Percentiles rank a stretch among this genome's conserved stretches.
These are phyloP conservation scores for Caranx melampygus DNA, from an alignment of 2,113 vertebrate genomes.

Conservation along the genomic window DNA sequence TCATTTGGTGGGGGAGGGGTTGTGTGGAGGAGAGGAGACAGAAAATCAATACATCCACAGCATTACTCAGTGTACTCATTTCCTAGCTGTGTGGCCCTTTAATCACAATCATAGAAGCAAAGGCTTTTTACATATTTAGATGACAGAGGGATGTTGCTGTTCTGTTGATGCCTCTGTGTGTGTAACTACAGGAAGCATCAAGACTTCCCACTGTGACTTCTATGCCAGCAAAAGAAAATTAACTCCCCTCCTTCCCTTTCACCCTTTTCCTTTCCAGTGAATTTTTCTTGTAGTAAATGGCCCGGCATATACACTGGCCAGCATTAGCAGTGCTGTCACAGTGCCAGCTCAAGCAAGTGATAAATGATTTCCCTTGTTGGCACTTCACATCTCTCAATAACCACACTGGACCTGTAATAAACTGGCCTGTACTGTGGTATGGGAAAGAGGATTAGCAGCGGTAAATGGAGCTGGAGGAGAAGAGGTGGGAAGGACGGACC, in stretches of 20 bases:
- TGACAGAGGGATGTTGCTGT: constrained; percentile 4
- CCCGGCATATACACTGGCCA: constrained; percentile 1
- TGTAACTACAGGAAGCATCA: constrained; percentile 23
- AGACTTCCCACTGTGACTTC: constrained; percentile 31
- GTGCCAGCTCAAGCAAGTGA: constrained; percentile 34
- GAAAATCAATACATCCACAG: constrained; percentile 70
- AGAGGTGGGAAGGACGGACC: not conserved
- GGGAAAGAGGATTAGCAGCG: not conserved
- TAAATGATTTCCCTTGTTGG: constrained; percentile 65
- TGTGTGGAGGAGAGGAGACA: constrained; percentile 32
- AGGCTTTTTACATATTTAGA: constrained; percentile 9
- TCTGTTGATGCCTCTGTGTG: constrained; percentile 9
- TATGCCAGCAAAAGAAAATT: not conserved
- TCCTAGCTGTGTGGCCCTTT: constrained; percentile 57
- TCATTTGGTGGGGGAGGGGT: not conserved
- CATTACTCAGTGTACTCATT: constrained; percentile 58
- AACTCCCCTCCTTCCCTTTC: constrained; percentile 14
- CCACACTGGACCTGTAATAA: constrained; percentile 37
- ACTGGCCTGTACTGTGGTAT: not conserved
- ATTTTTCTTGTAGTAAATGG: constrained; percentile 30
- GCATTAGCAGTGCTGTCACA: constrained; percentile 41
- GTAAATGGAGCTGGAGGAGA: constrained; percentile 28
- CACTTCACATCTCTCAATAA: constrained; percentile 63
- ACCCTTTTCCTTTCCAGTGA: constrained; percentile 1
- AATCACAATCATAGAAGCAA: constrained; percentile 59